Evolutionary conservation across 2,888 invertebrate genomes (phyloP), one percentile per base, ranked within the genome.

Genomic region (Myopa testacea): DNA sequence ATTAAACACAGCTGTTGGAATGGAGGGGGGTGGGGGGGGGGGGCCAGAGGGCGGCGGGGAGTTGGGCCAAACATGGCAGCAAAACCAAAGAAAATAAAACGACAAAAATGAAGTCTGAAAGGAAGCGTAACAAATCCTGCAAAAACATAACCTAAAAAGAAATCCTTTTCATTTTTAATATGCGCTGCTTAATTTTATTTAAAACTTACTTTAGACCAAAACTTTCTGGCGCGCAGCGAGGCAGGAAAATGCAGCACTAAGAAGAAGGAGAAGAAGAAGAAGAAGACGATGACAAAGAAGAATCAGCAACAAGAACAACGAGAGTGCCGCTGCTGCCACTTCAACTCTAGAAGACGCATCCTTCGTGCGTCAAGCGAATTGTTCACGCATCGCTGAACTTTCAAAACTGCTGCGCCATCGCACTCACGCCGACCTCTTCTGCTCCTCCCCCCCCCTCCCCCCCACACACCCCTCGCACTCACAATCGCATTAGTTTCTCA

Each of bases 311-410:
- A 38, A 65, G 1, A 65, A 14, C 37, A 38, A 38, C 34, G 10
- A 65, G 10, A 4, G 65, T 2, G 34, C 37, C 10, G 34, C 19
- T 34, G 38, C 34, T 14, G n/a, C 10, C 14, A 8, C 16, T n/a
- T 38, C 37, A 65, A 34, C 37, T 65, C 65, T 38, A 14, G 34
- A 65, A 65, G 65, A 65, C 37, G 65, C 38, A 75, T 75, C 68
- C 75, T 55, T 58, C 75, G 58, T 75, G 69, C 75, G 75, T 75
- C 19, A 75, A 69, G 75, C 75, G 69, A 60, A 60, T 75, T 75
- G 68, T 75, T 75, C 69, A 75, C 75, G 75, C 75, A 60, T 75
- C 40, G 75, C 60, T 67, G 38, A 26, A 75, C 60, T 75, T 69
- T 34, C 26, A 58, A 60, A 75, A 75, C 69, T 75, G n/a, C 69